Base-by-base conservation (phyloP, 2,797 vertebrate genomes). In the Denticeps clupeoides region DNA sequence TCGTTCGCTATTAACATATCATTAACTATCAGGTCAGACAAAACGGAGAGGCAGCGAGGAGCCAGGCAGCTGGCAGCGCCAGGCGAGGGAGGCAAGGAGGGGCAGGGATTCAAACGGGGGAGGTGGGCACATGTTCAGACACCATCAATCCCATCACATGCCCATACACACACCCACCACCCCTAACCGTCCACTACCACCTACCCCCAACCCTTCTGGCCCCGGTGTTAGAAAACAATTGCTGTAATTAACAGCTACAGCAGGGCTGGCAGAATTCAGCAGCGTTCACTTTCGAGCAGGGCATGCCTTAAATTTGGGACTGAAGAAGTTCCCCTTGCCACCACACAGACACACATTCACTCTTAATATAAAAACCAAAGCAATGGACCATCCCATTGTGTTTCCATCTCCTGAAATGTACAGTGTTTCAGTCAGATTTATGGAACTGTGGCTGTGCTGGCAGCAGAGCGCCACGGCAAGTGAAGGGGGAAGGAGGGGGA, bases 1-100 rank as follows among this genome's bases (percentile, higher is more conserved):
- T 74, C 68, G 55, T 40, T 72, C 68, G 67, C 64, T 63, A 77
- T 77, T 77, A 75, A 68, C 69, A 73, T 72, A 63, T 70, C 64
- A 70, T 79, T 69, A 79, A 63, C 69, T 51, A 62, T 68, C 58
- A 74, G 65, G 59, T 60, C 58, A 64, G 53, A 62, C 59, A 65
- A 60, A 70, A 67, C 41, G 56, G 58, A 62, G 57, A 48, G 57
- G 53, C 53, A 49, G 52, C 44, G 55, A 45, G 42, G 55, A 45
- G 44, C 11, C 13, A 27, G 51, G 59, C 56, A 65, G 60, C 60
- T 64, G 65, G 52, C 25, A 42, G 51, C 29, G 22, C 24, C 24
- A 8, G 7, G 10, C 16, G 33, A 8, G 33, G 33, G 15, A 7
- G 7, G 6, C 2, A 29, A 1, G 13, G 12, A 32, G 12, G 13